Base-by-base conservation (phyloP, 37 sponge, comb jelly and placozoan species). In the Amphimedon queenslandica region DNA sequence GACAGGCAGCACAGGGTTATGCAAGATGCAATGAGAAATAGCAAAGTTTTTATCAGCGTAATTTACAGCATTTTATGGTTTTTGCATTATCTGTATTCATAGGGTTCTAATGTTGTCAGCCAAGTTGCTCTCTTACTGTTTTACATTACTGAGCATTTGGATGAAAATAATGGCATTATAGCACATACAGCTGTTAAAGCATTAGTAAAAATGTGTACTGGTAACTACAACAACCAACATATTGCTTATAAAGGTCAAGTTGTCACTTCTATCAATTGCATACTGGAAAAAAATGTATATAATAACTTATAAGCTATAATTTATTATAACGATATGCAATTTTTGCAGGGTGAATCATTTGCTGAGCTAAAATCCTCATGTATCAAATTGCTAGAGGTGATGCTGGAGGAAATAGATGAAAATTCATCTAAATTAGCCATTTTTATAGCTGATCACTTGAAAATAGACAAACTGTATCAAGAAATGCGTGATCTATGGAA, bases 121-220 rank as follows among this genome's bases (percentile, higher is more conserved):
- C 61, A 60, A n/a, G 27, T 60, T 60, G 27, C 61, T n/a, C 28
- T 60, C 21, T 25, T 60, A n/a, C 21, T 60, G 21, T 5, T n/a
- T 11, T 6, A 25, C 5, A 60, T 60, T 6, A 25, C 61, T 60
- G 61, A 60, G 28, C 27, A n/a, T 25, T 25, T 60, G 21, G 21
- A 11, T 60, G 27, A 25, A 25, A 60, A 60, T n/a, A 60, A 11
- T 25, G 5, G 8, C 23, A 11, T 5, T 5, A n/a, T n/a, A 25
- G 61, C 61, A 60, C 21, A 60, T n/a, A 25, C 5, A 25, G 61
- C 61, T 6, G 21, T 60, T 5, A 13, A 60, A n/a, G 23, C 61
- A n/a, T n/a, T 60, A 25, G 21, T 60, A 25, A 25, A 60, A n/a
- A 25, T 60, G 61, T 60, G 61, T 60, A 25, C 61, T 60, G 61